phyloP scores from a whole-genome alignment of 2,797 vertebrate species.

The Lacerta viridis region DNA sequence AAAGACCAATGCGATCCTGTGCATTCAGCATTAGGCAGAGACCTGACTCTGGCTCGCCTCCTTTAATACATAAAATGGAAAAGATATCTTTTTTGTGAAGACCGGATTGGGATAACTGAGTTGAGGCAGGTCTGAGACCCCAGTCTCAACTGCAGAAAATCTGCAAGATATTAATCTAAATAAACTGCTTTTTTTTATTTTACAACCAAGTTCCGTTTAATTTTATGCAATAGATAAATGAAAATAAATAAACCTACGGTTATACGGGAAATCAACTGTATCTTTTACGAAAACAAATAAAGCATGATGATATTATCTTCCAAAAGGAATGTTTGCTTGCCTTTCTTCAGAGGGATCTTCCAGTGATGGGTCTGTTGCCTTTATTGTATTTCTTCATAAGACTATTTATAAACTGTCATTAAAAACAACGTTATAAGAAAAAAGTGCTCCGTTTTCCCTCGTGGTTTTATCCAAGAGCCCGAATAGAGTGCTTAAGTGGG shows the following conservation, averaged over 20 bases:
- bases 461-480: too few relatives aligned
- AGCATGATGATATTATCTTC: not conserved
- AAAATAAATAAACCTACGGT: too few relatives aligned
- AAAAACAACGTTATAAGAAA: too few relatives aligned
- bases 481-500: too few relatives aligned
- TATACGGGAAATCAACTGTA: not conserved
- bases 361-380: fast-evolving
- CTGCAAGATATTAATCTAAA: too few relatives aligned
- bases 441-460: too few relatives aligned
- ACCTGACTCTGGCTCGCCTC: not conserved
- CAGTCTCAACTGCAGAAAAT: too few relatives aligned
- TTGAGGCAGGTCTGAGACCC: not conserved
- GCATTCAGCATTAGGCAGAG: too few relatives aligned
- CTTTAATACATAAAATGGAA: not conserved
- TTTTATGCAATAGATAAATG: too few relatives aligned
- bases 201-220: too few relatives aligned
- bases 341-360: not conserved
- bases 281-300: not conserved
- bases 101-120: not conserved
- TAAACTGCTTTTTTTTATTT: too few relatives aligned
- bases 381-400: not conserved
- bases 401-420: too few relatives aligned
- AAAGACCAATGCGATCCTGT: not conserved
- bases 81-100: not conserved
- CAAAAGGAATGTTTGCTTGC: not conserved